Conservation (phyloP, 2,797 vertebrate genomes). For the Podarcis lilfordi region DNA sequence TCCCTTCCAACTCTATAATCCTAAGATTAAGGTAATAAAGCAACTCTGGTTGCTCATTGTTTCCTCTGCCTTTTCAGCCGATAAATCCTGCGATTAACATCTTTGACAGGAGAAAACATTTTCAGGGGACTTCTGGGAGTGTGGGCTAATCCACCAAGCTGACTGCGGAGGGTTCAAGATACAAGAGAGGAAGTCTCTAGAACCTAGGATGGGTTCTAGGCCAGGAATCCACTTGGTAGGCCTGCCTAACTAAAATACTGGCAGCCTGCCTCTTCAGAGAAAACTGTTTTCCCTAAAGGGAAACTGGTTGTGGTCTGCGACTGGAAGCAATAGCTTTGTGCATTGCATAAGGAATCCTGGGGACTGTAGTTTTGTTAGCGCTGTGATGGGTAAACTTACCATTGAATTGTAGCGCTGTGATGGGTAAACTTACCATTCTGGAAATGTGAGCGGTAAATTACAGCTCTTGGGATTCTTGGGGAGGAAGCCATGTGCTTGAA, state of each 20-base stretch:
- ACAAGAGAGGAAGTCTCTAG: background rate
- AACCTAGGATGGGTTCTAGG: background rate
- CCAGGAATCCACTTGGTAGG: background rate
- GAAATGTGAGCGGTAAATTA: no score
- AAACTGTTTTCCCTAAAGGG: no score
- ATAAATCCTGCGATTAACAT: background rate
- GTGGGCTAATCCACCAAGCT: background rate
- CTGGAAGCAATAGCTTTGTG: no score
- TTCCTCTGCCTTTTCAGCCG: background rate
- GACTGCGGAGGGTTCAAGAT: background rate
- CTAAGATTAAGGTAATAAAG: background rate
- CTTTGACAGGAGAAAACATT: background rate
- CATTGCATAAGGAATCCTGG: no score
- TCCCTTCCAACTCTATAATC: no score
- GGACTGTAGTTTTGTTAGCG: no score
- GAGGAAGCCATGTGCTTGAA: no score
- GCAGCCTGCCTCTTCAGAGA: background rate
- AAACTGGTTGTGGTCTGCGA: background rate
- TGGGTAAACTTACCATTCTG: no score
- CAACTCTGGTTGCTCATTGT: no score
- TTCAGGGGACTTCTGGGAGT: rapidly evolving
- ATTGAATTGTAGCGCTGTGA: no score
- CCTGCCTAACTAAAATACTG: background rate
- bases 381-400: no score
- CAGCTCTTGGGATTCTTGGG: no score